Percentiles rank a stretch among this genome's conserved stretches.
phyloP scores from a whole-genome alignment of 2,113 vertebrate genomes.

The Taurulus bubalis region DNA sequence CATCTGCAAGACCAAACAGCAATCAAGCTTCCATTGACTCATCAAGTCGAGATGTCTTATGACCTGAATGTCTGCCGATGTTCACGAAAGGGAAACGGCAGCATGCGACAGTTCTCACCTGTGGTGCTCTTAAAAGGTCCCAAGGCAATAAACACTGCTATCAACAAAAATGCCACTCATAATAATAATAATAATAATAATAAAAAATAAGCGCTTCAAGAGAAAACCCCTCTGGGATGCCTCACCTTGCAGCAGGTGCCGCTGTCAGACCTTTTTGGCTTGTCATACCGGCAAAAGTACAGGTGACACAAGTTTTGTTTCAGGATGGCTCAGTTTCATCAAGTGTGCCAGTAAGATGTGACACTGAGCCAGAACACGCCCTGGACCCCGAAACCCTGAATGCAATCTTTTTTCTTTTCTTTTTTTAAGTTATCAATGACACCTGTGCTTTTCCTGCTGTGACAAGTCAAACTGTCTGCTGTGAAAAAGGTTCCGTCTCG shows the following conservation, averaged over 20 bases:
- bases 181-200: neutral
- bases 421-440: conserved; percentile 1
- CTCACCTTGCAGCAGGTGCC: neutral
- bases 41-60: conserved; percentile 11
- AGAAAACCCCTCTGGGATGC: neutral
- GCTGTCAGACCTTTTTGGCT: neutral
- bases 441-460: neutral
- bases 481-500: neutral
- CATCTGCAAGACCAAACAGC: conserved; percentile 28
- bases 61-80: conserved; percentile 2
- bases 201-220: neutral
- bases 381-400: neutral
- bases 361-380: neutral
- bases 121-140: conserved; percentile 10
- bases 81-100: conserved; percentile 1
- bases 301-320: conserved; percentile 1
- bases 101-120: neutral
- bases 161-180: neutral
- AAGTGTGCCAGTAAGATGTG: no score
- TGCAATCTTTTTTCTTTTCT: neutral
- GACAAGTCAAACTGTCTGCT: neutral
- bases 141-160: neutral
- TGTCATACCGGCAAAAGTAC: neutral
- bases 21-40: conserved; percentile 33
- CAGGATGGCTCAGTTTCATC: neutral